Percentiles rank a stretch among this genome's conserved stretches.
Conservation (phyloP, 1,140 invertebrate genomes). For the Hestina assimilis region DNA sequence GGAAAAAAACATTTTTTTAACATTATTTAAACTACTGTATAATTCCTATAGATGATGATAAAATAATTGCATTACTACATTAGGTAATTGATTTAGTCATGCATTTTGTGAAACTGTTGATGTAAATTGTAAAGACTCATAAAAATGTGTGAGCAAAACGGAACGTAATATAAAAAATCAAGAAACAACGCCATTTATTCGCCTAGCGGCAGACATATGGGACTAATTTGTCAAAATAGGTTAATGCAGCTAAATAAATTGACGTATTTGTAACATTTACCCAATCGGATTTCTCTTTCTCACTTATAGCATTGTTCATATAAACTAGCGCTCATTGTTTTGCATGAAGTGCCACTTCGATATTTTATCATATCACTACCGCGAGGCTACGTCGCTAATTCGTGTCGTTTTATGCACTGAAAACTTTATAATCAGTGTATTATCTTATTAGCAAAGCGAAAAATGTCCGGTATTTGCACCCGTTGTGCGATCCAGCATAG, state of each 20-base stretch:
- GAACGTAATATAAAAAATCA: constrained; percentile 46
- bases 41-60: too few relatives aligned
- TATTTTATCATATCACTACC: constrained; percentile 41
- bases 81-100: too few relatives aligned
- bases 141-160: constrained; percentile 14
- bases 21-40: too few relatives aligned
- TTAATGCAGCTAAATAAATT: constrained; percentile 51
- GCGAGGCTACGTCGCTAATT: constrained; percentile 67
- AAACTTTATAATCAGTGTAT: constrained; percentile 48
- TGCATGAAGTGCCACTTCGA: constrained; percentile 27
- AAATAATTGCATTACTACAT: too few relatives aligned
- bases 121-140: too few relatives aligned
- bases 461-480: constrained; percentile 48
- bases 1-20: too few relatives aligned
- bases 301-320: constrained; percentile 20
- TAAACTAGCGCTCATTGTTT: constrained; percentile 27
- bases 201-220: constrained; percentile 61
- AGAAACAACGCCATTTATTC: constrained; percentile 51
- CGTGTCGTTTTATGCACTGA: constrained; percentile 53
- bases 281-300: constrained; percentile 46
- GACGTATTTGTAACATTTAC: constrained; percentile 26
- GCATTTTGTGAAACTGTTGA: too few relatives aligned
- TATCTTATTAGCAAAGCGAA: constrained; percentile 35
- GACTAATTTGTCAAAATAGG: constrained; percentile 75
- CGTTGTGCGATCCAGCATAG: constrained; percentile 42